Conservation (phyloP, 1,140 invertebrate species). For the Dolichoris vasculosae region DNA sequence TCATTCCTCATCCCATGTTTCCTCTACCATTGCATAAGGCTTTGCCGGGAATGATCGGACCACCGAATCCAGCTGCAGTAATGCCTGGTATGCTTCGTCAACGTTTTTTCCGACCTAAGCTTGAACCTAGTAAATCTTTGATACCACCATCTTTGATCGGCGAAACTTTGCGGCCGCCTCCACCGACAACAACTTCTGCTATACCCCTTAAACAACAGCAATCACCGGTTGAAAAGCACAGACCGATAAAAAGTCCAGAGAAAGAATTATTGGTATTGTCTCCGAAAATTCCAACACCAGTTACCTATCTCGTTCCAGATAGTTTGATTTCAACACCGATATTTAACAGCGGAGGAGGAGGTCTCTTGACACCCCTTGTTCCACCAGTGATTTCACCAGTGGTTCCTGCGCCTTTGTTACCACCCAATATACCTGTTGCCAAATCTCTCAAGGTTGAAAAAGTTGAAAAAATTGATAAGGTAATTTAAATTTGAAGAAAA, state of each 20-base stretch:
- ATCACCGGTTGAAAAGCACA: background rate
- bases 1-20: slow-evolving; percentile 78
- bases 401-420: slow-evolving; percentile 47
- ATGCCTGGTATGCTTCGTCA: slow-evolving; percentile 65
- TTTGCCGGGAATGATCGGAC: slow-evolving; percentile 73
- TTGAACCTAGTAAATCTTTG: background rate
- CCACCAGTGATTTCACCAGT: slow-evolving; percentile 47
- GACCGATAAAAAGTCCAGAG: background rate
- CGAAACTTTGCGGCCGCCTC: slow-evolving; percentile 2
- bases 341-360: background rate
- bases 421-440: background rate
- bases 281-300: background rate
- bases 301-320: slow-evolving; percentile 1
- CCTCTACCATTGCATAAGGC: slow-evolving; percentile 64
- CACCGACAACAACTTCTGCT: background rate
- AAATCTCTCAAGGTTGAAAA: slow-evolving; percentile 62
- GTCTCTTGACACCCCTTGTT: slow-evolving; percentile 48
- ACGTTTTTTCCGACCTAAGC: slow-evolving; percentile 51
- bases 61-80: slow-evolving; percentile 66
- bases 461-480: slow-evolving; percentile 61
- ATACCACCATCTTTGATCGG: slow-evolving; percentile 19
- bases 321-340: background rate
- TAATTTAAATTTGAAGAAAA: too few relatives aligned
- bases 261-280: background rate
- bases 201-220: slow-evolving; percentile 21